Conservation (phyloP, 2,888 invertebrate species). For the Lepidocyrtinus sp. region DNA sequence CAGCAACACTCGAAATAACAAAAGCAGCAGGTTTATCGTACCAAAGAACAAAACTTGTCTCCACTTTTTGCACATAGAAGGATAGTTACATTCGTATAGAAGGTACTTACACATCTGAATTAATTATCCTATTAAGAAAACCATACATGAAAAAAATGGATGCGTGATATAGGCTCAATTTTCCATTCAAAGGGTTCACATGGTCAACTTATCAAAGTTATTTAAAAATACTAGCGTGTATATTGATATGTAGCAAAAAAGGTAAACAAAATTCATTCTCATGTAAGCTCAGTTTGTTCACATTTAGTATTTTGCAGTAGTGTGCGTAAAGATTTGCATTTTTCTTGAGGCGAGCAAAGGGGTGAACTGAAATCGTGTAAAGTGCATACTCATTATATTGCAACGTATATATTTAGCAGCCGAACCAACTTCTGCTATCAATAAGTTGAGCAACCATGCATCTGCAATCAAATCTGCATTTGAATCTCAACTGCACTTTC, state of each 20-base stretch:
- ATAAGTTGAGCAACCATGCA: conserved; percentile 39
- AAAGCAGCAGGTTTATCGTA: not conserved
- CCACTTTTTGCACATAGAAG: not conserved
- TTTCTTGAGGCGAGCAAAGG: not conserved
- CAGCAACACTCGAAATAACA: not conserved
- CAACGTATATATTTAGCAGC: not conserved
- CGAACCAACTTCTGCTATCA: conserved; percentile 26
- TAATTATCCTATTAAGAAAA: conserved; percentile 10
- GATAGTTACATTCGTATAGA: no score
- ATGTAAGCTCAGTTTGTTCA: conserved; percentile 2
- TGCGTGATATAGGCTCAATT: conserved; percentile 3
- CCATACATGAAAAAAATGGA: conserved; percentile 2
- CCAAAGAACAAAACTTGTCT: conserved; percentile 15
- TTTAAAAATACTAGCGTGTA: not conserved
- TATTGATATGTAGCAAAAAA: not conserved
- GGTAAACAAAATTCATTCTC: not conserved
- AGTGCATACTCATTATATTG: no score
- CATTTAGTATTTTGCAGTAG: no score
- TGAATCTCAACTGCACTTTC: not conserved
- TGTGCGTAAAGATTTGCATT: not conserved
- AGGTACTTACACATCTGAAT: not conserved
- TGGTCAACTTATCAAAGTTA: not conserved
- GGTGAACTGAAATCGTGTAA: not conserved
- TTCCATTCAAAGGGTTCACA: conserved; percentile 11
- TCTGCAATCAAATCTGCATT: not conserved